A percentile compares a stretch with the other conserved stretches of the same genome.
phyloP scores from a whole-genome alignment of 2,797 vertebrate genomes.

The Myoxocephalus aenaeus region DNA sequence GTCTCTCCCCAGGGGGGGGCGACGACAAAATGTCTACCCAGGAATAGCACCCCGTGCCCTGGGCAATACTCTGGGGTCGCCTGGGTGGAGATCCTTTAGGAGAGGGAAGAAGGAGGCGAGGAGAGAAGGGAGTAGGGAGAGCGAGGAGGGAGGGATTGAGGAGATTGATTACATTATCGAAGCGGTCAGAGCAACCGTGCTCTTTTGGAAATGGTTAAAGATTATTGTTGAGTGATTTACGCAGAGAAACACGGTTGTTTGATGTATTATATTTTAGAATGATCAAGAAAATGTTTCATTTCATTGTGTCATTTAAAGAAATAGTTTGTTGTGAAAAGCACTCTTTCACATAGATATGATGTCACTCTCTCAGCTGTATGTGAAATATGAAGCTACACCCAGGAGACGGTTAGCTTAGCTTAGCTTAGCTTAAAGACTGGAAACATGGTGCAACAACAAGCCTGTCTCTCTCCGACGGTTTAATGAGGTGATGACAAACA shows the following conservation, averaged over 20 bases:
- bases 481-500: background rate
- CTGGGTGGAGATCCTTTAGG: conserved; percentile 33
- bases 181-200: background rate
- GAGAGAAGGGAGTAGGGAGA: background rate
- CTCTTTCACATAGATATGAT: rapidly evolving
- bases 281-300: no score
- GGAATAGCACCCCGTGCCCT: conserved; percentile 55
- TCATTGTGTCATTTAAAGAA: background rate
- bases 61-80: conserved; percentile 20
- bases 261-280: no score
- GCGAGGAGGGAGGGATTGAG: background rate
- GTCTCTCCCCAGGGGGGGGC: conserved; percentile 26
- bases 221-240: background rate
- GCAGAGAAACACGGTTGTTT: background rate
- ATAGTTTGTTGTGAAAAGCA: background rate
- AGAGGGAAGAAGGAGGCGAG: background rate
- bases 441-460: background rate
- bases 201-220: background rate
- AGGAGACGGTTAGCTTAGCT: background rate
- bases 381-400: background rate
- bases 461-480: background rate
- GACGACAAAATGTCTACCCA: conserved; percentile 39
- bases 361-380: background rate
- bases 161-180: background rate
- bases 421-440: background rate